Base-by-base conservation (phyloP, 2,113 vertebrate species). In the Aegotheles bennettii region DNA sequence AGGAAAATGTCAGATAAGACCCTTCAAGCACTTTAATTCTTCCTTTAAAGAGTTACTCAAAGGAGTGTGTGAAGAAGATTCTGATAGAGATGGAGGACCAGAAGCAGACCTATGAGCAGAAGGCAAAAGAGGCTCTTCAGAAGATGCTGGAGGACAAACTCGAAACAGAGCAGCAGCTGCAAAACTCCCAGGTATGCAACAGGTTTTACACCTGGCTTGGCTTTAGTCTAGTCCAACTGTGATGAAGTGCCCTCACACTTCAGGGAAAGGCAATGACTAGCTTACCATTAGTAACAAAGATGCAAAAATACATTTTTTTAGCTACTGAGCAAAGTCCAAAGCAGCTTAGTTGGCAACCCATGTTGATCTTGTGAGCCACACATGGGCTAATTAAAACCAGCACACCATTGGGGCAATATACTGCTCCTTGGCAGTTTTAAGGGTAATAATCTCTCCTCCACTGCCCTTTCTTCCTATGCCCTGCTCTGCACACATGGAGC, bases 61-160 rank as follows among this genome's bases (percentile, higher is more conserved):
- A 96, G 93, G 98, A 98, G 97, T 97, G 97, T 33, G 63, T 99
- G 96, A 99, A 98, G 95, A 99, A 98, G 88, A 97, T 98, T 63
- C 84, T 99, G 67, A 40, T 99, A 61, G 98, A 99, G 92, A 99
- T 99, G 99, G 99, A 99, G 97, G 98, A 98, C 89, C 98, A 99
- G 95, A 99, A 98, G 83, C 96, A 98, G 90, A 96, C 94, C 70
- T 99, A 99, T 4, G 99, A 99, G 90, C 98, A 99, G 93, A 99
- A 98, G 87, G 98, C 98, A 65, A 97, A 99, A 95, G 97, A 98
- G 18, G 97, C 98, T 18, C 96, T 99, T 75, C 98, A 99, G 97
- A 99, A 97, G 94, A 97, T 98, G 86, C 98, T 98, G 50, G 98
- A 98, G 75, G 98, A 99, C 68, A 99, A 98, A 92, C 95, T 98